Evolutionary conservation across 2,888 invertebrate genomes (phyloP), one percentile per base, ranked within the genome.

Genomic region (Alloplasta piceator): DNA sequence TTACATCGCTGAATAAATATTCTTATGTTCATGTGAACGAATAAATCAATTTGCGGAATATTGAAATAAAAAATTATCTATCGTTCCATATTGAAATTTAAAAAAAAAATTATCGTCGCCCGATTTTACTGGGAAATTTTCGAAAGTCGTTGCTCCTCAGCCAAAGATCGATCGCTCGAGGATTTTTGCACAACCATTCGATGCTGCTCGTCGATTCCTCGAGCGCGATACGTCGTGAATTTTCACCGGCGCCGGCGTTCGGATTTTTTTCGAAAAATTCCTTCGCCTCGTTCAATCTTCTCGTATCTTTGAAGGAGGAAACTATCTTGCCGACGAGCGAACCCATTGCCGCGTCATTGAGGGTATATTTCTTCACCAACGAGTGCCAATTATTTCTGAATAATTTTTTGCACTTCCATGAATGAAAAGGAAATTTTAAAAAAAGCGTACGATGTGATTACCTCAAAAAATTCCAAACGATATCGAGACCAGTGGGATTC

Each of bases 381-480:
- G 5, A 52, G 16, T 73, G 46, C 83, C 83, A 83, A 16, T 82
- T 74, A 14, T 41, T 64, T 73, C 83, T 83, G 52, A 16, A 41
- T 16, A 7, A 10, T 48, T 55, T 16, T 14, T 50, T 43, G 48
- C 5, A 9, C 41, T 1, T 14, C 39, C 14, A 16, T 46, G 10
- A 72, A 39, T 5, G 4, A 26, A 63, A 14, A 56, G 5, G 14
- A 5, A 16, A 3, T 10, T 39, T 5, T 16, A 43, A 9, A 6
- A 38, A 39, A 12, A 14, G 1, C 16, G 38, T 52, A 61, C 6
- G 3, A 9, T n/a, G 43, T 38, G 16, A 55, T 56, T 80, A 86
- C 86, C 85, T 80, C 16, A 86, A 58, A 56, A 85, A 85, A 56
- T 86, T 10, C 86, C 86, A 86, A 9, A 78, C 85, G 4, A 86